phyloP scores from a whole-genome alignment of 2,797 vertebrate genomes.

The Euphonia xanthogaster region DNA sequence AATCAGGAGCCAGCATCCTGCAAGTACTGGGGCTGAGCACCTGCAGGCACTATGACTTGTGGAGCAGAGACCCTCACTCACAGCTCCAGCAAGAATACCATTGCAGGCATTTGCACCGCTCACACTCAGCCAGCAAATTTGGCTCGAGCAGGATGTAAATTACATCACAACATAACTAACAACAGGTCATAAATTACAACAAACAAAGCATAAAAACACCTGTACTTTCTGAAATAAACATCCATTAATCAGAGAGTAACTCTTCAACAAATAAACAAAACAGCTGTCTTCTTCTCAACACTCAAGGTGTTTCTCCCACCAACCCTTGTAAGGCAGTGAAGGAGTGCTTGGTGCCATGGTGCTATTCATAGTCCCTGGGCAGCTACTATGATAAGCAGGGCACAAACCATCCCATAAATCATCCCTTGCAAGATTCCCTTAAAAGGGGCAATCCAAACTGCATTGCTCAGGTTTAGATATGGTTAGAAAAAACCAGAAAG shows the following conservation, averaged over 20 bases:
- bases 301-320: not conserved
- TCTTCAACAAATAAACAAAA: not conserved
- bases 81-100: rapidly evolving
- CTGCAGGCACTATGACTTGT: rapidly evolving
- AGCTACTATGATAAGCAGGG: not conserved
- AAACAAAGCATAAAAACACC: not conserved
- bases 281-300: not conserved
- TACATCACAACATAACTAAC: not conserved
- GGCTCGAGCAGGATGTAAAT: not conserved
- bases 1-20: not conserved
- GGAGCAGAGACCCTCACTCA: not conserved
- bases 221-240: not conserved
- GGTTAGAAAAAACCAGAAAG: not conserved
- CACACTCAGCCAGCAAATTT: not conserved
- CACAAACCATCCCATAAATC: not conserved
- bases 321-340: not conserved
- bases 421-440: not conserved
- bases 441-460: not conserved
- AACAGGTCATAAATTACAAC: not conserved
- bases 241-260: not conserved
- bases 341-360: rapidly evolving
- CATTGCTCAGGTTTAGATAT: not conserved
- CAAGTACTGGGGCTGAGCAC: not conserved
- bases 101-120: not conserved
- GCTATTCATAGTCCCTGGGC: not conserved